Evolutionary conservation across 2,797 vertebrate genomes (phyloP).

Genomic region (Lepidocolaptes lacrymiger): DNA sequence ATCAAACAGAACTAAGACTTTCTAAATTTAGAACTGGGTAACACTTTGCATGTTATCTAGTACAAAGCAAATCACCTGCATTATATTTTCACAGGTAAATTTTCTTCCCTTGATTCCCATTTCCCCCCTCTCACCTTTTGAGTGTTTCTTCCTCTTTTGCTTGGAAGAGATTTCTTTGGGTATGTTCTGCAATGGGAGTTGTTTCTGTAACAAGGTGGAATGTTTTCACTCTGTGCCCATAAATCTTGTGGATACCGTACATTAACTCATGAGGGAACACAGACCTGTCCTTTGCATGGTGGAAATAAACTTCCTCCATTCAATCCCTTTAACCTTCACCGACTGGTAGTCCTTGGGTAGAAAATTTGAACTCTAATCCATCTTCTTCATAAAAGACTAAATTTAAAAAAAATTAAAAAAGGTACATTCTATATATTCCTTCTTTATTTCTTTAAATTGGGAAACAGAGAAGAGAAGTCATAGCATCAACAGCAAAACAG

Average conservation of each 20-base stretch:
- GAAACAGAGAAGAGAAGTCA: slow-evolving; percentile 12
- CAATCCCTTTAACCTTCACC: background rate
- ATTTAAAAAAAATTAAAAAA: background rate
- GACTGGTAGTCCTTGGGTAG: background rate
- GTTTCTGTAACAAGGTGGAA: background rate
- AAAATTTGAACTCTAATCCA: background rate
- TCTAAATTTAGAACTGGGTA: background rate
- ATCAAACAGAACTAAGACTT: background rate
- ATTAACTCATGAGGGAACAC: background rate
- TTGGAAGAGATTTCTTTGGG: background rate
- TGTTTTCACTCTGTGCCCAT: background rate
- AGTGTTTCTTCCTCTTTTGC: slow-evolving; percentile 13
- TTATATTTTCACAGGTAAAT: background rate
- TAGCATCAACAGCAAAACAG: slow-evolving; percentile 44
- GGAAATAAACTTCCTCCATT: background rate
- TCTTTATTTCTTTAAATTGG: slow-evolving; percentile 50
- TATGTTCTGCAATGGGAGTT: background rate
- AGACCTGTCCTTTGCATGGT: background rate
- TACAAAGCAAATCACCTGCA: background rate
- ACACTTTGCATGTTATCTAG: background rate
- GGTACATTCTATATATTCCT: background rate
- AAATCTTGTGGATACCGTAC: background rate
- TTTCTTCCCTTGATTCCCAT: background rate
- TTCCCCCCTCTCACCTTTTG: slow-evolving; percentile 22
- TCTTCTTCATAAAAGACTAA: background rate